Base-by-base conservation (phyloP, 2,888 invertebrate genomes). In the Napeogenes sylphis region DNA sequence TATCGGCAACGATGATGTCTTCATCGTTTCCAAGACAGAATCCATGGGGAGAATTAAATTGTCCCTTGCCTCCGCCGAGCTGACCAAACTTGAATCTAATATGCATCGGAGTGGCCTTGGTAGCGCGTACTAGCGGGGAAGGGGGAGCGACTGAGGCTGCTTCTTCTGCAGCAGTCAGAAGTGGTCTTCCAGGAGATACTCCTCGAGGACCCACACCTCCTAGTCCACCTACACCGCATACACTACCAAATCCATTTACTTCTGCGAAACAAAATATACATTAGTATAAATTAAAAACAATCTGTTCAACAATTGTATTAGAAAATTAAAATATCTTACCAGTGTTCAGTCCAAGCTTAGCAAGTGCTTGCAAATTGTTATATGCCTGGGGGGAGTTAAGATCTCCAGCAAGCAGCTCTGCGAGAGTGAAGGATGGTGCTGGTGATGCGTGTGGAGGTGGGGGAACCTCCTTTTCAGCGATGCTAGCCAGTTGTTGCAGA, bases 11-110 rank as follows among this genome's bases (percentile, higher is more conserved):
- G 75, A 98, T 96, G 71, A 99, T 98, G 79, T 98, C 98, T 83
- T 98, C 98, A 77, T 98, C 98, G 59, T 95, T 93, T 45, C 98
- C 98, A 68, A 99, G 92, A 79, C 98, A 99, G 85, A 99, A 99
- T 55, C 98, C 98, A 85, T 99, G 98, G 0, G 98, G 98, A 0
- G 98, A 98, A 87, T 98, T 98, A 78, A 99, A 98, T 87, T 98
- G 98, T 30, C 97, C 96, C 81, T 97, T 97, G 67, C 95, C 95
- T 38, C 97, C 95, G 38, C 98, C 98, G 70, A 98, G 91, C 74
- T 97, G 97, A 12, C 98, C 98, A 85, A 98, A 98, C 87, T 98
- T 98, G 87, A 95, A 96, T 59, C 96, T 92, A 72, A 96, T 96
- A 81, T 96, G 96, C 96, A 96, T 96, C 2, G 96, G 94, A 35